A percentile compares a stretch with the other conserved stretches of the same genome.
These are phyloP conservation scores for Zelostemma sp. DNA, from an alignment of 1,140 invertebrate genomes.

Conservation along the genomic window DNA sequence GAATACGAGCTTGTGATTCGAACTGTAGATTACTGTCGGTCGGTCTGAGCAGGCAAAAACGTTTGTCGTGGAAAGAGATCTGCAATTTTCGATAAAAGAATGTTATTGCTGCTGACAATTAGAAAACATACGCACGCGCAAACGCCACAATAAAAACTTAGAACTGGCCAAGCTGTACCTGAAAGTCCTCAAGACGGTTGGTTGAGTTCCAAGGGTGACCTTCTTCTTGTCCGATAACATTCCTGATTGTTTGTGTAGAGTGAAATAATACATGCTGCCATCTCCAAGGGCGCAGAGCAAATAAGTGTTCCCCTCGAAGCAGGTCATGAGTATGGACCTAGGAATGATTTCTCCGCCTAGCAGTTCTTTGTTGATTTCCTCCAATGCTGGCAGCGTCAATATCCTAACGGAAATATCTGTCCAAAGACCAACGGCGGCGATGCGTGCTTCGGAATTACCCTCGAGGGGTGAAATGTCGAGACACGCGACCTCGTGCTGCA, in stretches of 20 bases:
- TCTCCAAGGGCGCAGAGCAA: slow-evolving; percentile 94
- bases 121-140: no score
- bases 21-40: slow-evolving; percentile 98
- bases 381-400: slow-evolving; percentile 82
- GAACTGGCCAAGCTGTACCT: no score
- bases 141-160: no score
- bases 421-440: slow-evolving; percentile 96
- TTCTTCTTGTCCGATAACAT: slow-evolving; percentile 86
- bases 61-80: slow-evolving; percentile 92
- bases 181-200: slow-evolving; percentile 93
- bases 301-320: slow-evolving; percentile 93
- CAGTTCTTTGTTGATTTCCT: slow-evolving; percentile 86
- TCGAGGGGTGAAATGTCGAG: slow-evolving; percentile 91
- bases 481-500: slow-evolving; percentile 96
- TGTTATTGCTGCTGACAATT: no score
- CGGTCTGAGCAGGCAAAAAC: slow-evolving; percentile 99
- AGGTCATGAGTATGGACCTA: slow-evolving; percentile 93
- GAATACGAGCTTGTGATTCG: slow-evolving; percentile 98
- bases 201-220: slow-evolving; percentile 96
- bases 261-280: slow-evolving; percentile 98
- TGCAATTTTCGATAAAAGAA: slow-evolving; percentile 44
- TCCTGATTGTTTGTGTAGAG: slow-evolving; percentile 81
- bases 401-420: slow-evolving; percentile 95
- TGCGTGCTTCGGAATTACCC: slow-evolving; percentile 73
- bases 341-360: slow-evolving; percentile 96